A percentile compares a stretch with the other conserved stretches of the same genome.
These are phyloP conservation scores for Benitochromis conjunctus DNA, from an alignment of 2,113 vertebrate species.

Conservation along the genomic window DNA sequence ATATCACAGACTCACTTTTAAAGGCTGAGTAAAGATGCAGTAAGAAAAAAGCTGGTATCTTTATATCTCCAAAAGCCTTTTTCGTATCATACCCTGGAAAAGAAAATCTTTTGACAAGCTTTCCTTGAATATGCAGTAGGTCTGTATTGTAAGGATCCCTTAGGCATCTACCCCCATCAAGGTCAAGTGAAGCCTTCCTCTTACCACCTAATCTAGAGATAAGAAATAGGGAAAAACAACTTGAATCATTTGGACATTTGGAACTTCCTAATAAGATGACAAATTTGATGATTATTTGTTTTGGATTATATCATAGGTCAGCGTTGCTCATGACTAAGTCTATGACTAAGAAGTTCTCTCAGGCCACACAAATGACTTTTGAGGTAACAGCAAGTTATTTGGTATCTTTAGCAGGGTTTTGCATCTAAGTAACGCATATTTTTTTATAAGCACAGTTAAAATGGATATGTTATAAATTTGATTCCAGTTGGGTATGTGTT, in stretches of 20 bases:
- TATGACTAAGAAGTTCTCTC: background rate
- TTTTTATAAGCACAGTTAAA: background rate
- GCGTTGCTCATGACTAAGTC: background rate
- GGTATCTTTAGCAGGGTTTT: background rate
- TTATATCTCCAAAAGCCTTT: constrained; percentile 1
- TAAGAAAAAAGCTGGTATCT: background rate
- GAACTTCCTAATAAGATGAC: background rate
- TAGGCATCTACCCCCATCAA: background rate
- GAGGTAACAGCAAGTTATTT: background rate
- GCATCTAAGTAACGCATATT: background rate
- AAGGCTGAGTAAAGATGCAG: background rate
- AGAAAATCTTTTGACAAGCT: constrained; percentile 10
- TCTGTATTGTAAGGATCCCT: background rate
- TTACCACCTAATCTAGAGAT: background rate
- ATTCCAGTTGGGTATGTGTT: background rate
- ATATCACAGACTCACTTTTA: background rate
- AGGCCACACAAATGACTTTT: background rate
- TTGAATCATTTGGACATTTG: background rate
- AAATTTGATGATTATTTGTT: background rate
- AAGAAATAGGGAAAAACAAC: background rate
- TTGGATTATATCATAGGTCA: background rate
- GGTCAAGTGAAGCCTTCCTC: background rate
- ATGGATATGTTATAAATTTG: background rate
- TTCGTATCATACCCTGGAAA: background rate
- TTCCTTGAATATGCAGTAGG: background rate